Conservation (phyloP, 2,888 invertebrate genomes). For the Cheilosia variabilis region DNA sequence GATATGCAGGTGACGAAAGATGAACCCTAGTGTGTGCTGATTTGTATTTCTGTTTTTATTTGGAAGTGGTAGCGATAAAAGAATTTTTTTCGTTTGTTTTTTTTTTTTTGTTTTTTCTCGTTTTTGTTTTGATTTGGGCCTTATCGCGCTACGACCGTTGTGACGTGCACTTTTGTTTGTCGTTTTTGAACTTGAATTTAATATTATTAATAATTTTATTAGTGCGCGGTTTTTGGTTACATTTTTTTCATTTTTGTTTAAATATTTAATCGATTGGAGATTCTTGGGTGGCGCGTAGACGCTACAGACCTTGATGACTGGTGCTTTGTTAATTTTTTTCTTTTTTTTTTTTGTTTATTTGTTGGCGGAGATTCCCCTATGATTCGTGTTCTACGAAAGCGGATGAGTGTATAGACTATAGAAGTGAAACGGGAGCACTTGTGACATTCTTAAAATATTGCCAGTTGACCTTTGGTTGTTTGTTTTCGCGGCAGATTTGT, state of each 20-base stretch:
- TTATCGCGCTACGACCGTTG: constrained; percentile 39
- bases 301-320: constrained; percentile 35
- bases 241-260: constrained; percentile 15
- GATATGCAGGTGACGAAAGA: constrained; percentile 67
- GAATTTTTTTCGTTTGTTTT: constrained; percentile 24
- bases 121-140: constrained; percentile 9
- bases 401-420: constrained; percentile 8
- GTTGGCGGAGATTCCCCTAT: constrained; percentile 48
- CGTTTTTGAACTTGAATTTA: constrained; percentile 70
- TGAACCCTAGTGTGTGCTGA: constrained; percentile 63
- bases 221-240: constrained; percentile 24
- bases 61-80: constrained; percentile 54
- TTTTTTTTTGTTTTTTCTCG: constrained; percentile 14
- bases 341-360: neutral
- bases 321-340: constrained; percentile 20
- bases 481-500: neutral
- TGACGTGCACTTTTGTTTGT: constrained; percentile 48
- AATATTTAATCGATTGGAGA: constrained; percentile 11
- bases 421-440: neutral
- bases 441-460: constrained; percentile 1
- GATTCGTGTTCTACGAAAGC: constrained; percentile 13
- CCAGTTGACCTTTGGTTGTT: neutral
- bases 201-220: constrained; percentile 60
- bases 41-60: constrained; percentile 30
- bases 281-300: constrained; percentile 35